Evolutionary conservation across 1,140 invertebrate genomes (phyloP).

Genomic region (Drosophila pectinifera): DNA sequence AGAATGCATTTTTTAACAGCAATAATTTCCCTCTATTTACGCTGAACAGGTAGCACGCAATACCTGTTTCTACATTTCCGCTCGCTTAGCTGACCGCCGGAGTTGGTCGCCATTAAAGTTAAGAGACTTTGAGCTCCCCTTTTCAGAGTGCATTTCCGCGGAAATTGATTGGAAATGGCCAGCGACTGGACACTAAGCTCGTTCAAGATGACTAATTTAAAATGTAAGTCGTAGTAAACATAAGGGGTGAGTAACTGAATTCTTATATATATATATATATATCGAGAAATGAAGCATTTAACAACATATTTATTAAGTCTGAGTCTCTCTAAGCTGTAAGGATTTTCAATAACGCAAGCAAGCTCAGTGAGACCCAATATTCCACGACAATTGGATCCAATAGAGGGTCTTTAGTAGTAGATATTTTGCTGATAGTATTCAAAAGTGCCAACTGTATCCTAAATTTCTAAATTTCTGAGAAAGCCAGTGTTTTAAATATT

Average conservation of each 20-base stretch:
- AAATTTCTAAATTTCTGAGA: no score
- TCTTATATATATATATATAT: no score
- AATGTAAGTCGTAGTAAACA: conserved; percentile 4
- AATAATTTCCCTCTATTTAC: conserved; percentile 9
- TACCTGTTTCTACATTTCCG: conserved; percentile 12
- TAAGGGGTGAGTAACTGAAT: background rate
- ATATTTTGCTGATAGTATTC: no score
- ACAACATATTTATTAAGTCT: no score
- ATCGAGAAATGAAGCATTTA: no score
- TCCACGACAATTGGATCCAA: no score
- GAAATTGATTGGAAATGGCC: conserved; percentile 44
- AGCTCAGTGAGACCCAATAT: no score
- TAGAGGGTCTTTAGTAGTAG: no score
- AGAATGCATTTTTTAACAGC: conserved; percentile 21
- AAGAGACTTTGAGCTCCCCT: conserved; percentile 55
- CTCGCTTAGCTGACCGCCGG: conserved; percentile 3
- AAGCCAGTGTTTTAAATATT: background rate
- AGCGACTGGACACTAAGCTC: conserved; percentile 35
- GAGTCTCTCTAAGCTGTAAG: no score
- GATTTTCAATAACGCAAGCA: no score
- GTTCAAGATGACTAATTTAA: conserved; percentile 32
- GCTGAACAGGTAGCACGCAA: background rate
- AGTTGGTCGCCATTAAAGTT: conserved; percentile 18
- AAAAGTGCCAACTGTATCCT: no score
- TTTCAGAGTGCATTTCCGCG: conserved; percentile 53